A percentile compares a stretch with the other conserved stretches of the same genome.
Evolutionary conservation across 2,113 vertebrate species (phyloP).

Genomic region (Chiloscyllium plagiosum): DNA sequence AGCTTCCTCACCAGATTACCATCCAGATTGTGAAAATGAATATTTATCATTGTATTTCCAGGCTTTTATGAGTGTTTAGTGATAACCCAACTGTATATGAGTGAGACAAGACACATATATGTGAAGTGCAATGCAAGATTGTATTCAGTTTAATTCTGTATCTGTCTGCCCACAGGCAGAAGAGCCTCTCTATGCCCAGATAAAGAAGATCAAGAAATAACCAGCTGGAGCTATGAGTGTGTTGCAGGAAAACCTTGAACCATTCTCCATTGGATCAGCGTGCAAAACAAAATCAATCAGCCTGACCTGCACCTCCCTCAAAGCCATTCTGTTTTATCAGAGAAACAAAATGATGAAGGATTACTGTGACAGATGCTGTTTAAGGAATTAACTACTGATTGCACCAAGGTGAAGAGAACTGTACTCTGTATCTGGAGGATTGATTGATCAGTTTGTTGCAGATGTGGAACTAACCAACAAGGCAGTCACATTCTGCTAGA

Average conservation of each 20-base stretch:
- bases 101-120: background rate
- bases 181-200: constrained; percentile 90
- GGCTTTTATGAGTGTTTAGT: background rate
- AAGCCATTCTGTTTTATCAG: constrained; percentile 9
- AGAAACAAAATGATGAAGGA: constrained; percentile 6
- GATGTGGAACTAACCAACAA: background rate
- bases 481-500: constrained; percentile 5
- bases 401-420: constrained; percentile 16
- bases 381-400: constrained; percentile 28
- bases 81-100: background rate
- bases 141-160: background rate
- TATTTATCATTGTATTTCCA: background rate
- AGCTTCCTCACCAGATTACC: background rate
- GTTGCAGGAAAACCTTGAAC: constrained; percentile 37
- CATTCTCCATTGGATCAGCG: constrained; percentile 20
- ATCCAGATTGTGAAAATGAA: background rate
- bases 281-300: constrained; percentile 18
- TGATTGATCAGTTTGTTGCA: background rate
- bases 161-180: constrained; percentile 64
- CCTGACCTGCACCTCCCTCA: constrained; percentile 7
- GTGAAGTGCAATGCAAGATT: background rate
- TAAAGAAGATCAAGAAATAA: constrained; percentile 95
- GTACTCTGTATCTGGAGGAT: background rate
- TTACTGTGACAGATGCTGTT: constrained; percentile 24
- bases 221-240: constrained; percentile 44